Percentiles rank a stretch among this genome's conserved stretches.
Conservation (phyloP, 2,888 invertebrate species). For the Drosophila rubida region DNA sequence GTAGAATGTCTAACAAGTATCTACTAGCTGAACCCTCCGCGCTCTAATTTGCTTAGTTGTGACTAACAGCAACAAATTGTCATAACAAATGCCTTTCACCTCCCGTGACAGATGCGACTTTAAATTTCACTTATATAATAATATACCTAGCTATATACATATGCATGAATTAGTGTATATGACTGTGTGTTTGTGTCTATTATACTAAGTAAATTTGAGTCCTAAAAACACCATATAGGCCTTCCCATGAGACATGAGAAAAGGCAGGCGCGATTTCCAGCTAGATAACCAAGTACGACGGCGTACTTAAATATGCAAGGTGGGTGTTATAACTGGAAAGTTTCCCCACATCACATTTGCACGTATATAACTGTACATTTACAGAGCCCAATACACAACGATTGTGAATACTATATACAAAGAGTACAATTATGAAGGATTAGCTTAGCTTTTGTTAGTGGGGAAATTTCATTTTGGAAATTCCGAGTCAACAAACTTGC, state of each 20-base stretch:
- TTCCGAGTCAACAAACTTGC: constrained; percentile 1
- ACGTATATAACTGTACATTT: constrained; percentile 5
- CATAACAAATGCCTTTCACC: constrained; percentile 14
- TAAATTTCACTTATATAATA: background rate
- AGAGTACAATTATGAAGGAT: background rate
- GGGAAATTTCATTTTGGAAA: constrained; percentile 15
- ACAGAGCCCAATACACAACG: background rate
- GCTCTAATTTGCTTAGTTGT: background rate
- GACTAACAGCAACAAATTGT: constrained; percentile 13
- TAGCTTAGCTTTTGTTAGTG: background rate
- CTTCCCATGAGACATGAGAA: constrained; percentile 57
- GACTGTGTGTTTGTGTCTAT: background rate
- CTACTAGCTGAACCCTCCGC: background rate
- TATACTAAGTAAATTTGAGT: constrained; percentile 17
- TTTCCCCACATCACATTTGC: constrained; percentile 8
- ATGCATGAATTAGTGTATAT: background rate
- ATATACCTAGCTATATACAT: constrained; percentile 8
- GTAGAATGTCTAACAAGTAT: background rate
- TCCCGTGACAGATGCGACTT: constrained; percentile 7
- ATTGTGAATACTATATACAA: background rate
- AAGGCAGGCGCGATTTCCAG: constrained; percentile 54
- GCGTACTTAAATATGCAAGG: constrained; percentile 10
- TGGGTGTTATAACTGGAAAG: constrained; percentile 28
- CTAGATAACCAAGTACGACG: constrained; percentile 15
- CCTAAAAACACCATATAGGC: constrained; percentile 39